Conservation (phyloP, 2,113 vertebrate species). For the Melanostigma gelatinosum region DNA sequence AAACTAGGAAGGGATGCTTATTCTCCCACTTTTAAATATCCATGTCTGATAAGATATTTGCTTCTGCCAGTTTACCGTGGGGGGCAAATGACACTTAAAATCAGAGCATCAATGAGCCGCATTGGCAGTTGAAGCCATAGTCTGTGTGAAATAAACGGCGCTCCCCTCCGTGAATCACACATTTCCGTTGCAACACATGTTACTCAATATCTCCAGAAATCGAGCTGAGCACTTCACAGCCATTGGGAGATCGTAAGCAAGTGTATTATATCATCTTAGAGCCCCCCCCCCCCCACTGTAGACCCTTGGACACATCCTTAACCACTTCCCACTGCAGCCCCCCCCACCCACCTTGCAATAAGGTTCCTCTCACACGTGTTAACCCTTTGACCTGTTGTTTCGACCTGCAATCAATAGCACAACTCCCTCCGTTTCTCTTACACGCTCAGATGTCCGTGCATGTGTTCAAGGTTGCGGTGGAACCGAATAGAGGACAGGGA, state of each 20-base stretch:
- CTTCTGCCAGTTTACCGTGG: background rate
- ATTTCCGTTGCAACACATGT: background rate
- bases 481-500: constrained; percentile 5
- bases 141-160: background rate
- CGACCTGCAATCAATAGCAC: constrained; percentile 65
- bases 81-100: background rate
- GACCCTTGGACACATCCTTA: constrained; percentile 21
- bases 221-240: constrained; percentile 18
- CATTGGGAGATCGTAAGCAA: constrained; percentile 4
- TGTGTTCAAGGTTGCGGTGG: constrained; percentile 6
- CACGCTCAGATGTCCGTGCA: constrained; percentile 11
- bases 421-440: constrained; percentile 17
- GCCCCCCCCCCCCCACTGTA: background rate
- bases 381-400: constrained; percentile 63
- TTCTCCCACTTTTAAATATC: background rate
- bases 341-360: constrained; percentile 38
- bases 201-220: constrained; percentile 1
- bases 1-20: background rate
- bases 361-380: constrained; percentile 67
- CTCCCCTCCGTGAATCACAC: background rate
- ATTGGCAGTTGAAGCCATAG: background rate
- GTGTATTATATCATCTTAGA: constrained; percentile 27
- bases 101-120: background rate
- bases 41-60: background rate
- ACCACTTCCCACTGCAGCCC: constrained; percentile 34